These are phyloP conservation scores for Acleris laterana DNA, from an alignment of 2,888 invertebrate genomes.

Conservation along the genomic window DNA sequence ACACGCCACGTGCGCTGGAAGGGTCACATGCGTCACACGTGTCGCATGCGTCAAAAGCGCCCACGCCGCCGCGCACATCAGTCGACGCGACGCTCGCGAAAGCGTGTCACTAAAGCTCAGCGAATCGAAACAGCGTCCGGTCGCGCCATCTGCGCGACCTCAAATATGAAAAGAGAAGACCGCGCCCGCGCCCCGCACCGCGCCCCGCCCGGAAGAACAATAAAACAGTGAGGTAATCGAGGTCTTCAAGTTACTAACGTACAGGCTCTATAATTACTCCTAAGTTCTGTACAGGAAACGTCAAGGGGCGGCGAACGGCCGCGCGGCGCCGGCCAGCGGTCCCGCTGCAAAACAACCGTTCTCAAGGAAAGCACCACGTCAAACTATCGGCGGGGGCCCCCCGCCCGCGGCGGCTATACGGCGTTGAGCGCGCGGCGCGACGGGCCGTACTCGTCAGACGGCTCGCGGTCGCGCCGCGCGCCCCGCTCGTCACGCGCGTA, in stretches of 20 bases:
- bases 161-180: slow-evolving; percentile 39
- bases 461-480: slow-evolving; percentile 69
- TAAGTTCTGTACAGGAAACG: slow-evolving; percentile 18
- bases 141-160: slow-evolving; percentile 42
- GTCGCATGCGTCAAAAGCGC: slow-evolving; percentile 9
- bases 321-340: slow-evolving; percentile 23
- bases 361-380: slow-evolving; percentile 45
- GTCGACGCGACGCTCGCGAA: slow-evolving; percentile 45
- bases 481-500: slow-evolving; percentile 70
- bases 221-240: slow-evolving; percentile 27
- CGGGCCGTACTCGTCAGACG: slow-evolving; percentile 84
- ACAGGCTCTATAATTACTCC: slow-evolving; percentile 9
- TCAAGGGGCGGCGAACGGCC: slow-evolving; percentile 35
- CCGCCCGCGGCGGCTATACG: slow-evolving; percentile 82
- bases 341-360: slow-evolving; percentile 47
- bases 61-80: slow-evolving; percentile 9
- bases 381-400: slow-evolving; percentile 33
- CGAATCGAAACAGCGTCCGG: slow-evolving; percentile 58
- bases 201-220: slow-evolving; percentile 30
- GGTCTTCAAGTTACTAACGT: slow-evolving; percentile 12
- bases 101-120: slow-evolving; percentile 62
- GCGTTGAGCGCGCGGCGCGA: slow-evolving; percentile 89
- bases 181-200: slow-evolving; percentile 31
- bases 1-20: slow-evolving; percentile 32
- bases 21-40: slow-evolving; percentile 10